Base-by-base conservation (phyloP, 1,140 invertebrate genomes). In the Anastrepha obliqua region DNA sequence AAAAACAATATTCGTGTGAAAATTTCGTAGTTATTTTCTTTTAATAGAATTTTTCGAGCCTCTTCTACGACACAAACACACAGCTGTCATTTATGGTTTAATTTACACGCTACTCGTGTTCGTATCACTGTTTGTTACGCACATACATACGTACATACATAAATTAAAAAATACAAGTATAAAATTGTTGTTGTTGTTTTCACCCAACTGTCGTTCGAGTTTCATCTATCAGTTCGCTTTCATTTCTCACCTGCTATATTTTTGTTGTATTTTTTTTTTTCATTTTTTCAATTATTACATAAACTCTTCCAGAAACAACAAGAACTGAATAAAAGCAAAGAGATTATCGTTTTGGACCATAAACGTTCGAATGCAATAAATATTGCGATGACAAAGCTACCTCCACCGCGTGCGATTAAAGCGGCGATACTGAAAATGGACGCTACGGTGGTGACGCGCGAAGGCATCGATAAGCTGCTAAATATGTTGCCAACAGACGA, bases 351-450 rank as follows among this genome's bases (percentile, higher is more conserved):
- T 47, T 94, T 99, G 92, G 98, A 99, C 94, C 96, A 98, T 42
- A 99, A 99, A 93, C 95, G 99, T 89, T 99, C 99, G 2, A 99
- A 99, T 94, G 98, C 98, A 13, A 99, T 99, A 89, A 99, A 99
- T 93, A 99, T 99, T 91, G 98, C 98, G n/a, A 98, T 99, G 96
- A 99, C 99, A 11, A 99, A 99, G 93, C 94, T 99, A 89, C 99
- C 99, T 44, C 98, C 98, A 6, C 97, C 98, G 3, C 95, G 98
- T 87, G 98, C 98, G 3, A 99, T 99, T 88, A 99, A 99, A 93
- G 97, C 98, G 42, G 99, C 99, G 81, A 99, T 99, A 90, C 94
- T 99, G 89, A 99, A 99, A 95, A 99, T 99, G 98, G 99, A 99
- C 93, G 97, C 97, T 0, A 98, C 98, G 0, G 98, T 99, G 86